These are phyloP conservation scores for Heliconius nattereri DNA, from an alignment of 1,140 invertebrate genomes.

Conservation along the genomic window DNA sequence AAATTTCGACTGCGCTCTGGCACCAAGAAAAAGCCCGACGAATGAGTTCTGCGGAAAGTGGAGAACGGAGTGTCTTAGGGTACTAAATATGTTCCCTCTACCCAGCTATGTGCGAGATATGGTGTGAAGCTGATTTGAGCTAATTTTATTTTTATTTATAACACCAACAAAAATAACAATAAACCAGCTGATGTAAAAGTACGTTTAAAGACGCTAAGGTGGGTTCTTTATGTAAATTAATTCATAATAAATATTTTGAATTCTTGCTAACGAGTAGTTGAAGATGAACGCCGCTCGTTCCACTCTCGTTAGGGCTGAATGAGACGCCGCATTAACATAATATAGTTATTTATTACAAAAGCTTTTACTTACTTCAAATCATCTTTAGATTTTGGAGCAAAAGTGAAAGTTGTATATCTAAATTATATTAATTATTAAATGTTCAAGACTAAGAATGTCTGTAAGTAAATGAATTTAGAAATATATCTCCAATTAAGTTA, in stretches of 20 bases:
- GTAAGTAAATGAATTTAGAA: neutral
- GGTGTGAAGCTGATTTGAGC: too few relatives aligned
- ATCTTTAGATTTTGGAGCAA: conserved; percentile 1
- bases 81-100: too few relatives aligned
- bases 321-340: conserved; percentile 58
- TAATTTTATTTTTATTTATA: neutral
- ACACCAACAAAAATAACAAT: neutral
- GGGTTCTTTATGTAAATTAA: conserved; percentile 66
- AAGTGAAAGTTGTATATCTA: neutral
- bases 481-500: too few relatives aligned
- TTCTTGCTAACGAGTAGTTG: conserved; percentile 70
- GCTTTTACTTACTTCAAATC: conserved; percentile 46
- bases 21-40: too few relatives aligned
- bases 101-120: too few relatives aligned
- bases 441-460: neutral
- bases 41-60: too few relatives aligned
- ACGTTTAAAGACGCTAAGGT: neutral
- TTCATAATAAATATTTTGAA: conserved; percentile 78
- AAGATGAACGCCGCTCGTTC: conserved; percentile 53
- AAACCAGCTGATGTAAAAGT: neutral
- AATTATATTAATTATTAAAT: neutral
- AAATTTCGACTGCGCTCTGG: too few relatives aligned
- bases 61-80: too few relatives aligned
- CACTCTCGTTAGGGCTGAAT: conserved; percentile 62
- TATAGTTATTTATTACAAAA: conserved; percentile 66